Conservation (phyloP, 2,113 vertebrate genomes). For the Lanius ludovicianus region DNA sequence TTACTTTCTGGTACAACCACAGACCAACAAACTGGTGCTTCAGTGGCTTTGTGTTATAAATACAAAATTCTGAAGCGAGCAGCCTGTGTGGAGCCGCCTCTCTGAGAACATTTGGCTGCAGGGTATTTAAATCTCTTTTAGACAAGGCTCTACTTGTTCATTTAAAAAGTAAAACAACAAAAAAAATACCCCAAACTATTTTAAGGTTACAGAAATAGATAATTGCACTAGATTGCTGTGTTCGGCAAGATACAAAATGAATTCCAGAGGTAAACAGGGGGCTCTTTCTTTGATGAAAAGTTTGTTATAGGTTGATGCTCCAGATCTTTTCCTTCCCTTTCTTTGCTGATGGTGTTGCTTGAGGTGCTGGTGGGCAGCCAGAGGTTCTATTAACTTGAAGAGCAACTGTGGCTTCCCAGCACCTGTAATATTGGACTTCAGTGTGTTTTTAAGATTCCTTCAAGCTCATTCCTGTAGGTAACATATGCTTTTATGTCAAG, state of each 20-base stretch:
- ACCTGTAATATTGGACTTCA: neutral
- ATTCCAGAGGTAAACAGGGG: neutral
- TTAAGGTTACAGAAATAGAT: neutral
- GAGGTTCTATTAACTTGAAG: neutral
- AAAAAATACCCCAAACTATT: neutral
- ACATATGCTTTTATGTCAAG: neutral
- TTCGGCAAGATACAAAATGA: neutral
- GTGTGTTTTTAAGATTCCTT: neutral
- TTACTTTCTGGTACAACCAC: conserved; percentile 1
- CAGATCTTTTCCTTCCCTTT: neutral
- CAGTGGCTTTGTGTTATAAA: neutral
- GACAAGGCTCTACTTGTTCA: neutral
- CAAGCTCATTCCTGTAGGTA: neutral
- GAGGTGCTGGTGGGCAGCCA: neutral
- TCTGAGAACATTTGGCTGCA: conserved; percentile 6
- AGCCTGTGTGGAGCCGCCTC: neutral
- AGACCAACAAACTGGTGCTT: neutral
- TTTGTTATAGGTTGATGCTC: neutral
- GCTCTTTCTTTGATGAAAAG: neutral
- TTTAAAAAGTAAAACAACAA: neutral
- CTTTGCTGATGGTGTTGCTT: neutral
- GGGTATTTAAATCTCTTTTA: neutral
- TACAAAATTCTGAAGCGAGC: neutral
- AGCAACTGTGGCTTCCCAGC: neutral
- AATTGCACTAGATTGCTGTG: neutral